Evolutionary conservation across 2,888 invertebrate genomes (phyloP).

Genomic region (Nemapogon koenigi): DNA sequence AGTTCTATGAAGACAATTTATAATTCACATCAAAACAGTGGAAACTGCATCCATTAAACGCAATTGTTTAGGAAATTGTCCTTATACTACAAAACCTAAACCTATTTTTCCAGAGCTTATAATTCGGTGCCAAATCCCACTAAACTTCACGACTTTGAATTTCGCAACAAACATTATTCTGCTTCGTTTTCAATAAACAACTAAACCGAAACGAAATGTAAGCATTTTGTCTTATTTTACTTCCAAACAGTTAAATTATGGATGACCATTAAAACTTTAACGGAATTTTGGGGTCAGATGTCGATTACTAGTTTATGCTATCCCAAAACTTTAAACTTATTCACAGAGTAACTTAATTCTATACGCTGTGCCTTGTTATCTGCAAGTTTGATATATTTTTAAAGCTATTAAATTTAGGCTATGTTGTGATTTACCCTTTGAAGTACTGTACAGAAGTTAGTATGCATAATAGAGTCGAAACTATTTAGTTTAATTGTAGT

Average conservation of each 20-base stretch:
- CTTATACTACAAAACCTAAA: no score
- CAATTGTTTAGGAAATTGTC: no score
- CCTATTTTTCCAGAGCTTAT: no score
- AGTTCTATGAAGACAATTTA: no score
- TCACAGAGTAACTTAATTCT: background rate
- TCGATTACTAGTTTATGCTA: background rate
- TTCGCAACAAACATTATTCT: no score
- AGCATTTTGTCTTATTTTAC: slow-evolving; percentile 1
- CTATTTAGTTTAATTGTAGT: slow-evolving; percentile 5
- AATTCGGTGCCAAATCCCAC: no score
- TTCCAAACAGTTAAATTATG: slow-evolving; percentile 1
- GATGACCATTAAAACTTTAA: background rate
- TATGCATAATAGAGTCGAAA: background rate
- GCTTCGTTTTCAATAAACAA: background rate
- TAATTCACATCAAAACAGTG: no score
- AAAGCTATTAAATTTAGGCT: background rate
- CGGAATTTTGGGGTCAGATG: background rate
- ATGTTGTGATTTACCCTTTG: background rate
- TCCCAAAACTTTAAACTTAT: background rate
- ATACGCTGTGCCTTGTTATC: background rate
- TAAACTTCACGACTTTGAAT: no score
- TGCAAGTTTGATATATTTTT: background rate
- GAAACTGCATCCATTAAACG: no score
- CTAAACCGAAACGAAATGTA: background rate
- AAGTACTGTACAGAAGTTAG: background rate